Evolutionary conservation across 2,797 vertebrate species (phyloP), one percentile per base, ranked within the genome.

Genomic region (Sitta carolinensis): DNA sequence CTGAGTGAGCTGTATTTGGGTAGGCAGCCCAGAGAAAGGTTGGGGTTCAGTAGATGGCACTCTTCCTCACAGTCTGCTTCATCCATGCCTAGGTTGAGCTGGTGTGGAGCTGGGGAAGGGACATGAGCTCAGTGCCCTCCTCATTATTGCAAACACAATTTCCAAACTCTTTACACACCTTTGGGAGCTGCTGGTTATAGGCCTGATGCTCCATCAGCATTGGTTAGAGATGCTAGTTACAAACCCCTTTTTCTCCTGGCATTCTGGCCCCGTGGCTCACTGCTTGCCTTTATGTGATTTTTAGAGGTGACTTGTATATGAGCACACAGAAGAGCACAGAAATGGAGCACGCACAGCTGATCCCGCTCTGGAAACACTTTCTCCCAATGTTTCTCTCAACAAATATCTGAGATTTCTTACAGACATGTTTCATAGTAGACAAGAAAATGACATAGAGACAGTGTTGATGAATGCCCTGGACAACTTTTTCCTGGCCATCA

Each of bases 41-140:
- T 89, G 40, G 32, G 55, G 25, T 78, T 95, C 96, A 85, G 80
- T 69, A 97, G 96, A 91, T 97, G 95, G 96, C 92, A 91, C 64
- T 91, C 89, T 97, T 94, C 59, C 88, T 91, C 82, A 92, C 55
- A 67, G 55, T 83, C 84, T 51, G 79, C 40, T 47, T 59, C 55
- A 30, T 84, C 63, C 36, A 38, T 80, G 63, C 34, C 48, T 54
- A 16, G 45, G 22, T 18, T 89, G 78, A 67, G 48, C 22, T 62
- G 36, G 20, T 52, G 15, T 52, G 45, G 38, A 79, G 43, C 23
- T 77, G 69, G 66, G 26, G 87, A 89, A 89, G 54, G 40, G 38
- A 26, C 32, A 8, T 5, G 61, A 73, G 54, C 58, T 88, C 64
- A 51, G 32, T 8, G 7, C 5, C 27, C 19, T 51, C 12, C 16